These are phyloP conservation scores for Brachyptera putata DNA, from an alignment of 2,888 invertebrate species.

Conservation along the genomic window DNA sequence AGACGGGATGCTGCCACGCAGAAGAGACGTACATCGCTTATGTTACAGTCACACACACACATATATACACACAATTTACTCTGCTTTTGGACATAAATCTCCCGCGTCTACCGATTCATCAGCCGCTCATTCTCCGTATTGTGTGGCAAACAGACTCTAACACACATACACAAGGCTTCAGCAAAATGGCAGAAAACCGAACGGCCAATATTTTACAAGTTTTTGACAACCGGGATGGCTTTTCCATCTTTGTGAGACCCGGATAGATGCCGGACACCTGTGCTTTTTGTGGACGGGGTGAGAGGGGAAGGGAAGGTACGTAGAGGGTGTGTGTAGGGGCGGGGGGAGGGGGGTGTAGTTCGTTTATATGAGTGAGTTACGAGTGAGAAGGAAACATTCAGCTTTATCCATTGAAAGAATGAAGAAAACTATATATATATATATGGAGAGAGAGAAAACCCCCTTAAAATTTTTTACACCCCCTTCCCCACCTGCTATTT, in stretches of 20 bases:
- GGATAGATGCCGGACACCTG: constrained; percentile 42
- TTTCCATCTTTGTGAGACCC: constrained; percentile 48
- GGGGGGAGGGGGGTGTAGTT: constrained; percentile 15
- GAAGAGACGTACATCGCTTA: too few relatives aligned
- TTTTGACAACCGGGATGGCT: constrained; percentile 63
- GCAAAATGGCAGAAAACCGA: constrained; percentile 44
- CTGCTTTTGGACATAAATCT: constrained; percentile 48
- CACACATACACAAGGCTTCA: constrained; percentile 35
- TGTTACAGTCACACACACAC: constrained; percentile 37
- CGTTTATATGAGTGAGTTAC: constrained; percentile 22
- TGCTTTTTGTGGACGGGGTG: constrained; percentile 34
- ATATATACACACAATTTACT: constrained; percentile 48
- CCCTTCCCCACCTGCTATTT: neutral
- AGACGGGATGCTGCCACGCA: too few relatives aligned
- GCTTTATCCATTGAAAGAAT: constrained; percentile 20
- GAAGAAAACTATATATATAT: constrained; percentile 22
- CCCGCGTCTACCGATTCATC: constrained; percentile 48
- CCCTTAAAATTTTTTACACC: constrained; percentile 14
- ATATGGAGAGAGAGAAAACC: too few relatives aligned
- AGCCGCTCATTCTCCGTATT: constrained; percentile 41
- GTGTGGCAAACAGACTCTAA: constrained; percentile 28
- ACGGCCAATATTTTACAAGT: constrained; percentile 63
- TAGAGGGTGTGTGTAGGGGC: constrained; percentile 25
- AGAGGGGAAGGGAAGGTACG: constrained; percentile 14
- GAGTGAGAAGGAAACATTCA: constrained; percentile 18